Evolutionary conservation across 2,888 invertebrate genomes (phyloP).

Genomic region (Stenchaetothrips biformis): DNA sequence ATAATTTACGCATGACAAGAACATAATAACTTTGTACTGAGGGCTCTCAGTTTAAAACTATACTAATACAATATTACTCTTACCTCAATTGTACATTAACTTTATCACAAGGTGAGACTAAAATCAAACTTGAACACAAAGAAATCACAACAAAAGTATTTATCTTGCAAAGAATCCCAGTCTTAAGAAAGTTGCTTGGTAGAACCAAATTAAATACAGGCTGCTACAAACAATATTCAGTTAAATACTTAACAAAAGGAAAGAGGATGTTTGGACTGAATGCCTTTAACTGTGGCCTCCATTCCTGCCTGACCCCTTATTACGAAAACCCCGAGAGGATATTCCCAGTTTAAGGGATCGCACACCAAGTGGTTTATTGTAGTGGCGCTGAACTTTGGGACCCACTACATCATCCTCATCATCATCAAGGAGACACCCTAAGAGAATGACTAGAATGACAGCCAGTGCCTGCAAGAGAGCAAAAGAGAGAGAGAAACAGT

Average conservation of each 20-base stretch:
- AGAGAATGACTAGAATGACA: slow-evolving; percentile 75
- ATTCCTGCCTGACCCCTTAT: slow-evolving; percentile 29
- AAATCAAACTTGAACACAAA: slow-evolving; percentile 19
- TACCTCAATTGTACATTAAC: not conserved
- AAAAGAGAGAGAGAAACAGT: slow-evolving; percentile 26
- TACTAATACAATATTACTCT: not conserved
- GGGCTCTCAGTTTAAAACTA: slow-evolving; percentile 12
- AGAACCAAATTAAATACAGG: not conserved
- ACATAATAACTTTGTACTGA: slow-evolving; percentile 13
- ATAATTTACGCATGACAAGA: not conserved
- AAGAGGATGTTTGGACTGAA: not conserved
- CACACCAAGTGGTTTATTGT: slow-evolving; percentile 87
- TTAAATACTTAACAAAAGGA: not conserved
- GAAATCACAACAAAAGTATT: not conserved
- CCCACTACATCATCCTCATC: slow-evolving; percentile 51
- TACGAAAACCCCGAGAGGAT: slow-evolving; percentile 37
- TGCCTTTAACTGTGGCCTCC: not conserved
- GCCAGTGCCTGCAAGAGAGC: slow-evolving; percentile 62
- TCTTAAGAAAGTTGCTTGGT: slow-evolving; percentile 14
- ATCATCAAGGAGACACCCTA: slow-evolving; percentile 58
- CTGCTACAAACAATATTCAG: not conserved
- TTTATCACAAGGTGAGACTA: slow-evolving; percentile 22
- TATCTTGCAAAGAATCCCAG: slow-evolving; percentile 3
- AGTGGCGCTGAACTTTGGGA: slow-evolving; percentile 71
- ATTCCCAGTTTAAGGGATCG: slow-evolving; percentile 55